phyloP scores from a whole-genome alignment of 2,888 invertebrate species.

The Caenorhabditis sp. region DNA sequence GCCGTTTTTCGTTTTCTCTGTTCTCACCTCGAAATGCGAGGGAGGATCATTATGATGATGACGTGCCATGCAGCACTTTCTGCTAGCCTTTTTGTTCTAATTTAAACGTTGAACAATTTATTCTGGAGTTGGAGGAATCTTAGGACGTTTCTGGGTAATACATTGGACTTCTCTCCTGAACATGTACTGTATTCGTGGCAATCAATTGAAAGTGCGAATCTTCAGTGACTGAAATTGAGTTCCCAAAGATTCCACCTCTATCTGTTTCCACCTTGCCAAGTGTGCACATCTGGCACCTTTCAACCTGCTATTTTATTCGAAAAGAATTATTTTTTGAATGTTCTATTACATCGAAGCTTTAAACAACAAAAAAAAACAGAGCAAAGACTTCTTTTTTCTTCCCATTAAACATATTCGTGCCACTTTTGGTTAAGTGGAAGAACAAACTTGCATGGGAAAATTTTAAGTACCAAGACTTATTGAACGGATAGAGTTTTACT shows the following conservation, averaged over 20 bases:
- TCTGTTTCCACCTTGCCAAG: neutral
- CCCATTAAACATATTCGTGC: neutral
- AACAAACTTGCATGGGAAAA: conserved; percentile 20
- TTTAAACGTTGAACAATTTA: no score
- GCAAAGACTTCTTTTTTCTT: neutral
- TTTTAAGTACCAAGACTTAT: neutral
- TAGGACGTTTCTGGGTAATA: no score
- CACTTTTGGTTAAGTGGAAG: conserved; percentile 17
- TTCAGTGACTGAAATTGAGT: no score
- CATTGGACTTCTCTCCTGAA: no score
- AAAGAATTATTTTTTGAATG: neutral
- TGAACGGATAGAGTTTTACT: neutral
- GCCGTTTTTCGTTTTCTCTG: conserved; percentile 7
- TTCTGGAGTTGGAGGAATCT: no score
- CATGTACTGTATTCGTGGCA: no score
- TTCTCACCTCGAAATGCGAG: conserved; percentile 44
- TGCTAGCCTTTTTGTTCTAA: neutral
- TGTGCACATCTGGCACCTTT: conserved; percentile 6
- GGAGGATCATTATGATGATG: conserved; percentile 47
- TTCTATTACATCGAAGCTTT: neutral
- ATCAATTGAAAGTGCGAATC: neutral
- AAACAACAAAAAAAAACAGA: neutral
- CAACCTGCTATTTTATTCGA: neutral
- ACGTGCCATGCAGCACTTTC: conserved; percentile 1
- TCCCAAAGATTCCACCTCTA: no score